Evolutionary conservation across 1,140 invertebrate genomes (phyloP), one percentile per base, ranked within the genome.

Genomic region (Archivesica marissinica): DNA sequence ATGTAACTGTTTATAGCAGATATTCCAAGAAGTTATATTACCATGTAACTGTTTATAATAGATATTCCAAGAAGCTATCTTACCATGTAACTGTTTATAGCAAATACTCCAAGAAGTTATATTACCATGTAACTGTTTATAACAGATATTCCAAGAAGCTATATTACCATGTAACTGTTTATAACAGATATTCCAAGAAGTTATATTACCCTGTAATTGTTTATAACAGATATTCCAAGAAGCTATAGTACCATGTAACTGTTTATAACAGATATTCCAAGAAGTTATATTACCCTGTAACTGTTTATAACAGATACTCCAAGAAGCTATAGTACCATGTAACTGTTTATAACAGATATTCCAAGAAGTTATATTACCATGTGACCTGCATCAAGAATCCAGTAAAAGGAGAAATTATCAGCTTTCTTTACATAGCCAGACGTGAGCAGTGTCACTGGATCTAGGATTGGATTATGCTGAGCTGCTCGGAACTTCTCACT

Each of bases 381-480:
- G 88, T 97, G 96, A 64, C 96, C 96, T 76, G 96, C 95, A 76
- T 95, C 94, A 64, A 96, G 95, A 30, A 97, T 95, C 96, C 96
- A 97, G 90, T 96, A 97, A 92, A 97, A 96, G 47, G 94, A 93
- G 66, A 97, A 96, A 79, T 96, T 96, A 28, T 95, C 95, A 38
- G 95, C 95, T 0, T 93, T 91, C 88, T 96, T 96, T 33, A 95
- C 94, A 89, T 96, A 97, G 13, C 96, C 96, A 89, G 96, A 96
- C 38, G 96, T 94, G 15, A 95, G 92, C 35, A 64, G 54, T 25
- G 76, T 81, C 1, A 70, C 90, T 75, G 96, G 90, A 82, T 95
- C 95, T 88, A 94, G 94, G 41, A 97, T 94, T 1, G 95, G 94
- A 6, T 86, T 74, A 15, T 96, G 95, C 0, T 90, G 76, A 1